A percentile compares a stretch with the other conserved stretches of the same genome.
These are phyloP conservation scores for Nothobranchius furzeri DNA, from an alignment of 2,113 vertebrate species.

Conservation along the genomic window DNA sequence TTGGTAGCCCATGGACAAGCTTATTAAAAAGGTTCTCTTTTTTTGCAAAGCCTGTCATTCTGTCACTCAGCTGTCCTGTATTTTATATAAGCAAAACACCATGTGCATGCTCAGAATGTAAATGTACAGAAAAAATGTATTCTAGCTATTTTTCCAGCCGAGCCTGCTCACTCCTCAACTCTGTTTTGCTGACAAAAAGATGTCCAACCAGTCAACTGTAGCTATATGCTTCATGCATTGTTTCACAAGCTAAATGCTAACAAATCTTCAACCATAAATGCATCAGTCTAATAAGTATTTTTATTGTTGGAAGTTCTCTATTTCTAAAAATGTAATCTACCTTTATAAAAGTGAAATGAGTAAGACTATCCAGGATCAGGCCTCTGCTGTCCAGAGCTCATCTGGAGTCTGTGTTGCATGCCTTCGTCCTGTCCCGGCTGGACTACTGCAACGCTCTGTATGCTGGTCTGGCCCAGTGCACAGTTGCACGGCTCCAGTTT, in stretches of 20 bases:
- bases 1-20: conserved; percentile 33
- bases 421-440: too few species aligned
- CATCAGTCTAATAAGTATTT: background rate
- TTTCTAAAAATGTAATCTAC: background rate
- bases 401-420: too few species aligned
- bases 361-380: too few species aligned
- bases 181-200: conserved; percentile 7
- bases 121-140: conserved; percentile 26
- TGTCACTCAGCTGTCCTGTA: conserved; percentile 56
- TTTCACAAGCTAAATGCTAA: background rate
- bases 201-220: background rate
- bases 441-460: too few species aligned
- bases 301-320: background rate
- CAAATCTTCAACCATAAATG: background rate
- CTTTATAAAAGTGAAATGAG: background rate
- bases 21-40: conserved; percentile 40
- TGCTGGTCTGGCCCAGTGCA: too few species aligned
- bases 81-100: conserved; percentile 33
- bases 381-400: too few species aligned
- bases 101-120: conserved; percentile 27
- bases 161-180: conserved; percentile 3
- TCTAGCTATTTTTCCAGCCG: background rate
- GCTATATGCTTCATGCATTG: background rate
- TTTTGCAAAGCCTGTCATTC: conserved; percentile 49
- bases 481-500: too few species aligned